These are phyloP conservation scores for Centropristis striata DNA, from an alignment of 2,113 vertebrate genomes.

Conservation along the genomic window DNA sequence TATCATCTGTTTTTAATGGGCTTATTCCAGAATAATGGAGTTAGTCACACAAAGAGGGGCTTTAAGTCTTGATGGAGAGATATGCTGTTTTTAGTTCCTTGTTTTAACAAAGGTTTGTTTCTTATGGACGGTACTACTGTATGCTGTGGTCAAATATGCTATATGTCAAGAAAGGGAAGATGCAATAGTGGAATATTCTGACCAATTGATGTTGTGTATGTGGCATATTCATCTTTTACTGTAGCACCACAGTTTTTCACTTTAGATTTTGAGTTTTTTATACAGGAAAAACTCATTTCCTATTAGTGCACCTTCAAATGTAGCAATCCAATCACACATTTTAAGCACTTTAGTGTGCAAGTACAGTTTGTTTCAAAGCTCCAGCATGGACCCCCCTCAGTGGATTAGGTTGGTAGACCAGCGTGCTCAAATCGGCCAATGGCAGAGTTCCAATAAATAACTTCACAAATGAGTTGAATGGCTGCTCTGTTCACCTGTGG, in stretches of 20 bases:
- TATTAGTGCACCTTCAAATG: neutral
- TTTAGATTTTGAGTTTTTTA: neutral
- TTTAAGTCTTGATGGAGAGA: slow-evolving; percentile 34
- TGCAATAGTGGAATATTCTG: neutral
- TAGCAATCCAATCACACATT: neutral
- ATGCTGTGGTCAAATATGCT: neutral
- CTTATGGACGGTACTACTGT: neutral
- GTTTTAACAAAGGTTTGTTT: neutral
- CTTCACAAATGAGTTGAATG: slow-evolving; percentile 66
- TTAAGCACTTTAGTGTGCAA: slow-evolving; percentile 11
- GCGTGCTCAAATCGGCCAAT: slow-evolving; percentile 51
- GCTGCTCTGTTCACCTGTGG: slow-evolving; percentile 67
- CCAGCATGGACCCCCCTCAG: slow-evolving; percentile 37
- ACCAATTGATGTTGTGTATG: neutral
- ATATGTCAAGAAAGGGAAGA: neutral
- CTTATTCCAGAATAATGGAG: slow-evolving; percentile 60
- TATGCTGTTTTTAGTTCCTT: slow-evolving; percentile 22
- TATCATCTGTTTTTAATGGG: slow-evolving; percentile 57
- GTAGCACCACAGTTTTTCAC: neutral
- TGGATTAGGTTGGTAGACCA: slow-evolving; percentile 42
- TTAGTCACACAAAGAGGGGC: slow-evolving; percentile 39
- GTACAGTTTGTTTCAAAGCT: slow-evolving; percentile 26
- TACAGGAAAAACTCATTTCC: neutral
- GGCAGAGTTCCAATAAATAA: slow-evolving; percentile 66
- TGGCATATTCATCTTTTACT: neutral